Evolutionary conservation across 2,888 invertebrate species (phyloP).

Genomic region (Leucoptera coffeella): DNA sequence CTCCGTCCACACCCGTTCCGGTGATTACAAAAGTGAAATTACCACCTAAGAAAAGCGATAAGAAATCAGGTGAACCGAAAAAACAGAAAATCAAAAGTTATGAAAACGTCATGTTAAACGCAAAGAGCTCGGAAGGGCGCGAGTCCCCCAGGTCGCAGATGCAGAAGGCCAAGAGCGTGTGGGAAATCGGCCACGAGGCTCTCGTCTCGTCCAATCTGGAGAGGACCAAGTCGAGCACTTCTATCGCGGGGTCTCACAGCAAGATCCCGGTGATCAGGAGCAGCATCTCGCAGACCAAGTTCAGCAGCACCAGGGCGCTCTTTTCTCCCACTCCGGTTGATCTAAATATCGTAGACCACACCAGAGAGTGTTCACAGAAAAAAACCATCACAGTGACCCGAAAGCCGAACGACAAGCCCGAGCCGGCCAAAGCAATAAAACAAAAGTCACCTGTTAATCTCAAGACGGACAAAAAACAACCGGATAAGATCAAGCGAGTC

Average conservation of each 20-base stretch:
- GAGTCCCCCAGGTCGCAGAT: conserved; percentile 31
- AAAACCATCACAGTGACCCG: conserved; percentile 25
- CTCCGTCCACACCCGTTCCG: conserved; percentile 43
- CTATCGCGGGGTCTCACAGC: conserved; percentile 53
- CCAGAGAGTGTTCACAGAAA: conserved; percentile 51
- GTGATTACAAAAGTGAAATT: conserved; percentile 39
- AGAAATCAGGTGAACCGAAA: conserved; percentile 31
- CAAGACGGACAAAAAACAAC: conserved; percentile 32
- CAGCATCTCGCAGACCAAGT: conserved; percentile 43
- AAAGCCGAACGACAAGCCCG: conserved; percentile 28
- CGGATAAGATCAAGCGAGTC: conserved; percentile 39
- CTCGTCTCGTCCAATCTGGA: conserved; percentile 30
- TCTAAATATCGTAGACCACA: conserved; percentile 48
- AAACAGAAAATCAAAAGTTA: conserved; percentile 36
- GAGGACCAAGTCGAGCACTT: conserved; percentile 44
- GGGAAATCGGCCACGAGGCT: conserved; percentile 44
- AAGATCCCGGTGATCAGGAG: conserved; percentile 58
- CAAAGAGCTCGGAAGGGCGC: conserved; percentile 22
- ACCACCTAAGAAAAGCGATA: conserved; percentile 30
- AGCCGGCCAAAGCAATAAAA: conserved; percentile 32
- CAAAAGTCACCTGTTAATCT: conserved; percentile 41
- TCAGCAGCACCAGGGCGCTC: conserved; percentile 44
- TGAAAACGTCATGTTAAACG: conserved; percentile 33
- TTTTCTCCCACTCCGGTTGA: conserved; percentile 54
- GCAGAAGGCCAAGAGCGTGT: conserved; percentile 48